phyloP scores from a whole-genome alignment of 2,797 vertebrate genomes.

The Anguilla pacifica region DNA sequence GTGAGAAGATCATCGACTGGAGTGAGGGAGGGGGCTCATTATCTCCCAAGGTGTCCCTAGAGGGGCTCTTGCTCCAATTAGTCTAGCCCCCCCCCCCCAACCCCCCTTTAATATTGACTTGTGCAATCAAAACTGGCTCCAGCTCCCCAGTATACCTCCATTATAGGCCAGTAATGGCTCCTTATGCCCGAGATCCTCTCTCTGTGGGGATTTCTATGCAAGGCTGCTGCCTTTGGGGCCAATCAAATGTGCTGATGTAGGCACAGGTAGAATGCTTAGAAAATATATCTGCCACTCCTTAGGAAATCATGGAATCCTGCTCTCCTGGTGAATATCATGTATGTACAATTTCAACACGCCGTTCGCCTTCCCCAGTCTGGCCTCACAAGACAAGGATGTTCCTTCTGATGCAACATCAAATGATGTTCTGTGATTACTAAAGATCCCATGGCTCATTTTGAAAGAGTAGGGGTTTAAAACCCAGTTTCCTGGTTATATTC shows the following conservation, averaged over 20 bases:
- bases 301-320: too few species aligned
- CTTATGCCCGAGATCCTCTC: neutral
- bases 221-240: neutral
- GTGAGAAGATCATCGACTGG: neutral
- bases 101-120: slow-evolving; percentile 1
- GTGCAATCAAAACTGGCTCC: neutral
- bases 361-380: too few species aligned
- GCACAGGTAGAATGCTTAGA: neutral
- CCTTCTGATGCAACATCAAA: too few species aligned
- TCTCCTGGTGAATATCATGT: too few species aligned
- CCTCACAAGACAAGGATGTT: too few species aligned
- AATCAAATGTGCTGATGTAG: neutral
- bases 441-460: too few species aligned
- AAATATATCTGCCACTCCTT: neutral
- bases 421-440: too few species aligned
- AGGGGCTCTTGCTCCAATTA: slow-evolving; percentile 1
- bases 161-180: neutral
- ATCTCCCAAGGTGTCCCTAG: neutral
- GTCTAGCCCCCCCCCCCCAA: neutral
- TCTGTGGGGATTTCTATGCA: neutral
- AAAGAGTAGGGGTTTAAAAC: too few species aligned
- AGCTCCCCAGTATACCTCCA: neutral
- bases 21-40: neutral
- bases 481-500: too few species aligned
- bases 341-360: too few species aligned